These are phyloP conservation scores for Harpalus rubripes DNA, from an alignment of 2,888 invertebrate genomes.

Conservation along the genomic window DNA sequence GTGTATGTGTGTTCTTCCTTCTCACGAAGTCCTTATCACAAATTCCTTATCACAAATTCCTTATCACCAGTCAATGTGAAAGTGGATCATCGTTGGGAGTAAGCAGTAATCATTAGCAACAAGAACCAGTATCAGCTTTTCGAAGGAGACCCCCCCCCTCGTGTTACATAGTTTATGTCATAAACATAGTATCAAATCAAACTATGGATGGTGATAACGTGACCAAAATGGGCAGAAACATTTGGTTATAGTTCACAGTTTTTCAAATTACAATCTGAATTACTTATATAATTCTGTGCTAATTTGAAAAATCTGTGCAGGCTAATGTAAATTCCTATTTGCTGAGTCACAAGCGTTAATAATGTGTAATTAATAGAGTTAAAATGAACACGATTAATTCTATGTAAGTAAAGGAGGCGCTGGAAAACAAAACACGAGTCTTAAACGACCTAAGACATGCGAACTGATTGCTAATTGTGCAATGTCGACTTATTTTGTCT, in stretches of 20 bases:
- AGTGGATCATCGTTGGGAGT: no score
- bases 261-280: background rate
- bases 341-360: conserved; percentile 42
- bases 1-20: no score
- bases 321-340: conserved; percentile 33
- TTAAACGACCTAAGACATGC: conserved; percentile 51
- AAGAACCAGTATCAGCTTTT: no score
- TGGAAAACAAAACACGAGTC: conserved; percentile 40
- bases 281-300: background rate
- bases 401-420: conserved; percentile 39
- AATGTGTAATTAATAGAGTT: conserved; percentile 49
- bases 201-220: no score
- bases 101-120: no score
- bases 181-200: no score
- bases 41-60: no score
- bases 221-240: no score
- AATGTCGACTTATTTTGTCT: conserved; percentile 43
- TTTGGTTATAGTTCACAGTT: background rate
- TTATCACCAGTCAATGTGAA: no score
- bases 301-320: conserved; percentile 36
- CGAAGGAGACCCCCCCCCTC: no score
- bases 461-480: conserved; percentile 49
- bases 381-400: conserved; percentile 40
- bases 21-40: no score
- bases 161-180: no score